Evolutionary conservation across 2,113 vertebrate genomes (phyloP).

Genomic region (Turdus rufiventris): DNA sequence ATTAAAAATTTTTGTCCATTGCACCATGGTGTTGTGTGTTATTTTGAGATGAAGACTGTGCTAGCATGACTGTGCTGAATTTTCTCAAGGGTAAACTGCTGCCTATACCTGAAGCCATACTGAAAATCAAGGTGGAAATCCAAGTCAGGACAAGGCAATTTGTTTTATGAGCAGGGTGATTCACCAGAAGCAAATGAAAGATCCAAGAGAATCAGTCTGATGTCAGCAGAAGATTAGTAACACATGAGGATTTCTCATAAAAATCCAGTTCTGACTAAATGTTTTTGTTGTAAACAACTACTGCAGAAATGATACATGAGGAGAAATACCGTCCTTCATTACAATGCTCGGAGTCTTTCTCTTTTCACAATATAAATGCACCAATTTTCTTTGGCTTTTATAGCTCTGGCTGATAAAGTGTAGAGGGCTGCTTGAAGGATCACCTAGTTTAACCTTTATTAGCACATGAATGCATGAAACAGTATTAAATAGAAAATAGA

Average conservation of each 20-base stretch:
- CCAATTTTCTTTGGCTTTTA: slow-evolving; percentile 35
- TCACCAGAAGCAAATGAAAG: slow-evolving; percentile 47
- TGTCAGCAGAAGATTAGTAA: slow-evolving; percentile 60
- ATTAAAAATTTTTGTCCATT: background rate
- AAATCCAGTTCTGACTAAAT: slow-evolving; percentile 56
- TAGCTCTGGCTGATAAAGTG: slow-evolving; percentile 18
- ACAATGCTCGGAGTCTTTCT: background rate
- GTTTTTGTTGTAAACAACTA: slow-evolving; percentile 57
- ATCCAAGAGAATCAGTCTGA: slow-evolving; percentile 40
- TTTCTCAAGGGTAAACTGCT: slow-evolving; percentile 6
- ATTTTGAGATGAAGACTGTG: background rate
- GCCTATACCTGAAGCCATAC: background rate
- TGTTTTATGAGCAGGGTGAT: slow-evolving; percentile 49
- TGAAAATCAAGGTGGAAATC: slow-evolving; percentile 19
- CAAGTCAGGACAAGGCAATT: slow-evolving; percentile 36
- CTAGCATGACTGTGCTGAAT: background rate
- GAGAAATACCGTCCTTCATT: background rate
- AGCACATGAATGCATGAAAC: slow-evolving; percentile 36
- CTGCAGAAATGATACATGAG: background rate
- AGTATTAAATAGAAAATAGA: slow-evolving; percentile 35
- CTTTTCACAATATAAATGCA: slow-evolving; percentile 25
- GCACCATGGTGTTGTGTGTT: background rate
- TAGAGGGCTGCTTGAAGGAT: slow-evolving; percentile 7
- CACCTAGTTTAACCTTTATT: slow-evolving; percentile 48
- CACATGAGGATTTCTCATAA: slow-evolving; percentile 55